Conservation (phyloP, 2,113 vertebrate species). For the Chunga burmeisteri region DNA sequence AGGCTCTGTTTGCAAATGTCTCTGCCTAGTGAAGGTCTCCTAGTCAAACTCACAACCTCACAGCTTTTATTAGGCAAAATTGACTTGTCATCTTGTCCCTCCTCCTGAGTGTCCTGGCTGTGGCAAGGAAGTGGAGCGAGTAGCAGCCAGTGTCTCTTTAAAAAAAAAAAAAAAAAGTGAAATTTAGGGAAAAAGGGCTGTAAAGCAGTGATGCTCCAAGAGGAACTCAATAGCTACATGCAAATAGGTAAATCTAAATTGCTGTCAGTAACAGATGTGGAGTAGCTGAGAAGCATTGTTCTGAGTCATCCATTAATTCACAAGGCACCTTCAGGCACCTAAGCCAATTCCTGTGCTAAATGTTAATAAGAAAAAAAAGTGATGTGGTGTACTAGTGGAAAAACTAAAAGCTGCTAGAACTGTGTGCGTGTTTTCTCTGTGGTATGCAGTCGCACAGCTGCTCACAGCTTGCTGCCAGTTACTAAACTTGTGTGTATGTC, state of each 20-base stretch:
- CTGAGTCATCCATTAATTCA: not conserved
- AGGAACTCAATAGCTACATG: not conserved
- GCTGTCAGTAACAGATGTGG: not conserved
- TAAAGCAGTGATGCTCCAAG: not conserved
- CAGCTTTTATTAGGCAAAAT: not conserved
- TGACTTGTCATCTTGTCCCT: not conserved
- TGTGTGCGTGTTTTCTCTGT: not conserved
- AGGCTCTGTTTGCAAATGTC: not conserved
- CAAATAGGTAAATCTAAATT: not conserved
- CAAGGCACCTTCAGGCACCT: not conserved
- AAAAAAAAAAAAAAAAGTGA: not conserved
- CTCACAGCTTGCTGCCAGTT: not conserved
- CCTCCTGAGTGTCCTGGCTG: not conserved
- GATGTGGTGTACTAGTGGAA: not conserved
- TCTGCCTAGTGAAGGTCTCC: not conserved
- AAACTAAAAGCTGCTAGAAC: not conserved
- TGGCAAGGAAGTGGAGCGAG: not conserved
- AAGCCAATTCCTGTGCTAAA: not conserved
- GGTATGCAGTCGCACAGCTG: not conserved
- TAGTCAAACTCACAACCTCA: not conserved
- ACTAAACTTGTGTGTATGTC: not conserved
- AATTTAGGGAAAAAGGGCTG: not conserved
- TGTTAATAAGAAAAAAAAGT: not conserved
- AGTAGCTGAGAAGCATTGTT: not conserved
- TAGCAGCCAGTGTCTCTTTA: not conserved